phyloP scores from a whole-genome alignment of 2,797 vertebrate genomes.

The Oreochromis grahami region DNA sequence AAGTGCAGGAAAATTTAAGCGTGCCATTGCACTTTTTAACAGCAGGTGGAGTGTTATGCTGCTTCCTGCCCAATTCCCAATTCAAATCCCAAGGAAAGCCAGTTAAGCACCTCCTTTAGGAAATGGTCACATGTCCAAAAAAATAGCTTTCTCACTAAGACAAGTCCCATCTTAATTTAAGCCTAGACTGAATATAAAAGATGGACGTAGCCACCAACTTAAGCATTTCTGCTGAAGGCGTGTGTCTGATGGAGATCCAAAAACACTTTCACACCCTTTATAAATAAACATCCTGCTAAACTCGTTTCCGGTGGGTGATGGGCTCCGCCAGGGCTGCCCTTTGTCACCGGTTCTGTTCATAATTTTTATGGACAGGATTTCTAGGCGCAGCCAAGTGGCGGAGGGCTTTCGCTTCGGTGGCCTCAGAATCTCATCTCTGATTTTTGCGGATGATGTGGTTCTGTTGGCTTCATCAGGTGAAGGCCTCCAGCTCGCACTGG shows the following conservation, averaged over 20 bases:
- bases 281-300: not conserved
- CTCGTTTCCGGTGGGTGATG: too few relatives aligned
- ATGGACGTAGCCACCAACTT: not conserved
- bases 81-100: not conserved
- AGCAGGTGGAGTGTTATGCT: not conserved
- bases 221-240: accelerated
- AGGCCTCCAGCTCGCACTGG: too few relatives aligned
- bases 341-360: too few relatives aligned
- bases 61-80: not conserved
- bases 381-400: too few relatives aligned
- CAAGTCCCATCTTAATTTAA: not conserved
- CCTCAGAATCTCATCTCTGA: too few relatives aligned
- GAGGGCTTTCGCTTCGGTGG: too few relatives aligned
- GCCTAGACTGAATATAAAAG: not conserved
- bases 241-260: not conserved
- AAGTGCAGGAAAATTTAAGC: not conserved
- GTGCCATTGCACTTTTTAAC: not conserved
- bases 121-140: not conserved
- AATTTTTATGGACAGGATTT: too few relatives aligned
- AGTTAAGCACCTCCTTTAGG: accelerated
- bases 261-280: not conserved
- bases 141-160: not conserved
- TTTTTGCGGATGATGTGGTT: too few relatives aligned
- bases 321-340: too few relatives aligned
- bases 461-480: too few relatives aligned